Evolutionary conservation across 2,113 vertebrate genomes (phyloP).

Genomic region (Zosterops borbonicus): DNA sequence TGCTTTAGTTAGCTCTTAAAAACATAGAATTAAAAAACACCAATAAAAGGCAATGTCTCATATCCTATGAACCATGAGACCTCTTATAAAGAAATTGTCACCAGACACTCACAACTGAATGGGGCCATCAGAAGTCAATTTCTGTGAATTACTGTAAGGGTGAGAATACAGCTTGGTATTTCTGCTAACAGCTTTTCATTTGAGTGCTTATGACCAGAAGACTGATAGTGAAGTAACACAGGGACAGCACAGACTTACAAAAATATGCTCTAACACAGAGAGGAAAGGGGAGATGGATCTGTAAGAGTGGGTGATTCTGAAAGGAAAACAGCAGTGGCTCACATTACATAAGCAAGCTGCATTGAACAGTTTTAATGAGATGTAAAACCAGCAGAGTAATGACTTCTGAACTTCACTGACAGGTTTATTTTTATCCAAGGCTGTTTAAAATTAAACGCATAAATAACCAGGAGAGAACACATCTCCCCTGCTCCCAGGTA

Average conservation of each 20-base stretch:
- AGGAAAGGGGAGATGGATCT: not conserved
- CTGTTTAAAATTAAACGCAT: slow-evolving; percentile 17
- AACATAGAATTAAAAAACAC: not conserved
- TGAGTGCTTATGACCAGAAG: not conserved
- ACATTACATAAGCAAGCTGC: not conserved
- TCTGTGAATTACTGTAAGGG: not conserved
- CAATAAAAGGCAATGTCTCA: not conserved
- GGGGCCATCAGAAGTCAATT: not conserved
- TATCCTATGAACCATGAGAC: not conserved
- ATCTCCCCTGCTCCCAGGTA: not conserved
- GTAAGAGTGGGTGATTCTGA: not conserved
- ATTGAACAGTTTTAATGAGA: not conserved
- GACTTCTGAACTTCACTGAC: not conserved
- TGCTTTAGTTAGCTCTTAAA: not conserved
- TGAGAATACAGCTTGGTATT: not conserved
- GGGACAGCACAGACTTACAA: not conserved
- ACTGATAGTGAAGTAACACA: not conserved
- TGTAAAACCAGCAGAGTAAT: slow-evolving; percentile 2
- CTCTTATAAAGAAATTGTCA: not conserved
- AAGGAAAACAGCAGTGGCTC: not conserved
- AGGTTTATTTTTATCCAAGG: slow-evolving; percentile 34
- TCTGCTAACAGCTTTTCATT: not conserved
- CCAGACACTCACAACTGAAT: not conserved
- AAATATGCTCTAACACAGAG: not conserved
- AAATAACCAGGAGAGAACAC: not conserved